phyloP scores from a whole-genome alignment of 1,140 invertebrate genomes.

The Lucilia cuprina region DNA sequence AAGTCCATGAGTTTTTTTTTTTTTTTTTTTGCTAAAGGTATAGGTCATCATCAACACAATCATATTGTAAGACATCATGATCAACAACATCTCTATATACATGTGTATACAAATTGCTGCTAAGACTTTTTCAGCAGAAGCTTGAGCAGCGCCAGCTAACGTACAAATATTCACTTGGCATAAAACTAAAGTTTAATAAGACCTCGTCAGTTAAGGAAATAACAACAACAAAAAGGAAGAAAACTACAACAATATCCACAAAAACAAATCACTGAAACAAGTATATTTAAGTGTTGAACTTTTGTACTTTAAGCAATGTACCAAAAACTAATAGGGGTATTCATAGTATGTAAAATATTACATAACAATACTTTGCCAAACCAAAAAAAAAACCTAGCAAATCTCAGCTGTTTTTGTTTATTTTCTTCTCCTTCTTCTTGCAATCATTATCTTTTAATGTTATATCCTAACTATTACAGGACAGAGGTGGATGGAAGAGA shows the following conservation, averaged over 20 bases:
- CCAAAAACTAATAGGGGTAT: background rate
- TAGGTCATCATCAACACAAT: constrained; percentile 5
- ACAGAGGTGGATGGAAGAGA: no score
- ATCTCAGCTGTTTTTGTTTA: no score
- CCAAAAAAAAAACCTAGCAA: no score
- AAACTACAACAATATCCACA: background rate
- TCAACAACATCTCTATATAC: background rate
- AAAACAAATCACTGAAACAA: background rate
- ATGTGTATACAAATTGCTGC: background rate
- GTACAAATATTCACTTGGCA: background rate
- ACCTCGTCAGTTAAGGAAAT: background rate
- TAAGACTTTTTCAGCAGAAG: no score
- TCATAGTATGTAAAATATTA: no score
- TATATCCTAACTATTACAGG: no score
- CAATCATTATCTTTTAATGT: no score
- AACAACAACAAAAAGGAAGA: background rate
- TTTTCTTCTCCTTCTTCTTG: no score
- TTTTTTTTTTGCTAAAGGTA: background rate
- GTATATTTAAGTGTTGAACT: constrained; percentile 6
- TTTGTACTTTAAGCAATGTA: background rate
- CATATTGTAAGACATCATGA: background rate
- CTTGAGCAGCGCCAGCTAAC: no score
- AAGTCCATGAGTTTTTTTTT: background rate
- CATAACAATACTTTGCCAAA: no score
- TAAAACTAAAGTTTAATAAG: background rate